Evolutionary conservation across 2,113 vertebrate species (phyloP), one percentile per base, ranked within the genome.

Genomic region (Sigmodon hispidus): DNA sequence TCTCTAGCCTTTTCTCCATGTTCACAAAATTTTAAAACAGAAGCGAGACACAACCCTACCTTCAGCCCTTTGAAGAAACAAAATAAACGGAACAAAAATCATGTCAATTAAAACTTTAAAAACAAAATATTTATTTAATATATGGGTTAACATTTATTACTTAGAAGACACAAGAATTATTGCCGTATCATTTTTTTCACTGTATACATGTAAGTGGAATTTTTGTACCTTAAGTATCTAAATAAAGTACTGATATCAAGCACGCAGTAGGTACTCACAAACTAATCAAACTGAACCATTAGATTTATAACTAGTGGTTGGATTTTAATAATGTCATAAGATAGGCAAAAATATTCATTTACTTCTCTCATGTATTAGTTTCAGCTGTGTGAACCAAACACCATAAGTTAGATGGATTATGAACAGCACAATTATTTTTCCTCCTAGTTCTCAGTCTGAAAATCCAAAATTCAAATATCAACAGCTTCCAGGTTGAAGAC

Each of bases 341-440:
- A 91, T 57, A n/a, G 43, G 69, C 43, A 88, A 95, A 93, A 90
- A 57, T 16, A 93, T 43, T 81, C 57, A 72, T 59, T 87, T 83
- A 50, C 26, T 43, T 89, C 50, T 8, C 24, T 59, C 67, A 73
- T 19, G 3, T 17, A 17, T 80, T 36, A 45, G 10, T 61, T 92
- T 19, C 5, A 87, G 13, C 34, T 70, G 13, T 7, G 57, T 2
- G 15, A 69, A 59, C 7, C 63, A 65, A 92, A 89, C 52, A 9
- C 34, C 36, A 89, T 57, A 21, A 92, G 84, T 11, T 67, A 65
- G 40, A 52, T 43, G 40, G 59, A 50, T 50, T 48, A 88, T 57
- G 91, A 83, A 67, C 0, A 63, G 40, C 15, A 72, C 9, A 87
- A 88, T 67, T 65, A n/a, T 19, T 63, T 22, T 70, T 80, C 55